Percentiles rank a stretch among this genome's conserved stretches.
phyloP scores from a whole-genome alignment of 2,797 vertebrate species.

The Brachymystax lenok region DNA sequence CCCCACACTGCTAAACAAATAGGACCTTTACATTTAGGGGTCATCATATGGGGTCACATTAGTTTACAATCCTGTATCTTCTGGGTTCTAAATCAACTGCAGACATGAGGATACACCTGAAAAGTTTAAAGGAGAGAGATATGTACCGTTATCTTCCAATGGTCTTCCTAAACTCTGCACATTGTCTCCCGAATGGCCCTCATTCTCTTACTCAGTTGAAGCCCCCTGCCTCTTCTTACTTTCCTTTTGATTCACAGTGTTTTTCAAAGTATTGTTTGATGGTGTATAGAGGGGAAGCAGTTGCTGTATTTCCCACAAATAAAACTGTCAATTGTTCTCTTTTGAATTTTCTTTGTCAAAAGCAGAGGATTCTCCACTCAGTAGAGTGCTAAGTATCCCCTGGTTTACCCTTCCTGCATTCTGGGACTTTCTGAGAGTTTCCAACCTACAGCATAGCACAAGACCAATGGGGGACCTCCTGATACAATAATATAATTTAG shows the following conservation, averaged over 20 bases:
- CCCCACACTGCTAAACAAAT: constrained; percentile 65
- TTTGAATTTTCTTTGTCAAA: background rate
- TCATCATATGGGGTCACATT: constrained; percentile 49
- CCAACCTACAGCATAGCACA: background rate
- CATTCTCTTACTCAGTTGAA: constrained; percentile 7
- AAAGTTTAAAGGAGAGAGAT: constrained; percentile 17
- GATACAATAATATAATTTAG: background rate
- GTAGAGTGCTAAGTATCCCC: constrained; percentile 7
- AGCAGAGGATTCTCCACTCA: constrained; percentile 2
- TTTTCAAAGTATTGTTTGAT: background rate
- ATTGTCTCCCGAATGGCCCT: background rate
- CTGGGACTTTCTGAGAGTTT: background rate
- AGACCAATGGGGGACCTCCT: background rate
- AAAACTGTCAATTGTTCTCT: constrained; percentile 27
- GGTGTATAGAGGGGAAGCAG: constrained; percentile 20
- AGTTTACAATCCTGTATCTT: constrained; percentile 51
- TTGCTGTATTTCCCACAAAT: constrained; percentile 17
- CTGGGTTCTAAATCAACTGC: constrained; percentile 54
- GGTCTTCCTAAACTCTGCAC: background rate
- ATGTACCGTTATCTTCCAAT: background rate
- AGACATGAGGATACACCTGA: constrained; percentile 58
- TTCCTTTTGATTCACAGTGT: constrained; percentile 11
- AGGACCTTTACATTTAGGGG: constrained; percentile 55
- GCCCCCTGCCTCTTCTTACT: constrained; percentile 2
- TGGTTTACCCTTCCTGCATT: background rate